phyloP scores from a whole-genome alignment of 2,888 invertebrate species.

The Limnephilus marmoratus region DNA sequence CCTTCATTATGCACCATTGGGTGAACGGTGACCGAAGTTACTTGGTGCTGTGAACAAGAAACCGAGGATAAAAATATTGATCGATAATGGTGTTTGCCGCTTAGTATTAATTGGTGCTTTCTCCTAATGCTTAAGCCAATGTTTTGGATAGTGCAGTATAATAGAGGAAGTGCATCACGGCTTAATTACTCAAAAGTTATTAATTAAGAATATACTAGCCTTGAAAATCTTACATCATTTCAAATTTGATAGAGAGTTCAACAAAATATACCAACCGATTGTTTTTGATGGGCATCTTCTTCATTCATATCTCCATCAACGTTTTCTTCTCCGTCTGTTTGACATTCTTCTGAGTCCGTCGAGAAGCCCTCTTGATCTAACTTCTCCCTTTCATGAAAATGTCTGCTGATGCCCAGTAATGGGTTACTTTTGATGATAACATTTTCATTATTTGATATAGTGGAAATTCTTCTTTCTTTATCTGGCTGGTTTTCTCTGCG shows the following conservation, averaged over 20 bases:
- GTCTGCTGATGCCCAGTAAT: conserved; percentile 79
- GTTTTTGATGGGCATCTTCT: conserved; percentile 67
- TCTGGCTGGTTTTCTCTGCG: conserved; percentile 66
- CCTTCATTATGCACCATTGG: conserved; percentile 71
- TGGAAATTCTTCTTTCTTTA: conserved; percentile 68
- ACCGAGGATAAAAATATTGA: neutral
- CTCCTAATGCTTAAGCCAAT: neutral
- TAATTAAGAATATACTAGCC: neutral
- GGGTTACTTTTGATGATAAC: conserved; percentile 90
- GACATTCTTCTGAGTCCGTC: conserved; percentile 79
- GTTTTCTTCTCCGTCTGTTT: conserved; percentile 82
- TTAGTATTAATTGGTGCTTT: neutral
- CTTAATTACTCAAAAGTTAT: neutral
- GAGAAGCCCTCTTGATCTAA: conserved; percentile 72
- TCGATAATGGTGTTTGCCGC: neutral
- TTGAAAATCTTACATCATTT: neutral
- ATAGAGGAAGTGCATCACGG: neutral
- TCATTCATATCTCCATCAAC: conserved; percentile 70
- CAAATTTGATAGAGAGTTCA: neutral
- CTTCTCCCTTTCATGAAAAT: conserved; percentile 79
- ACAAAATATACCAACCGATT: conserved; percentile 49
- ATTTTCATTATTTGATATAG: conserved; percentile 75
- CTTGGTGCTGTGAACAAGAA: conserved; percentile 72
- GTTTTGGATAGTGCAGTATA: neutral
- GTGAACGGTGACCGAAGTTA: conserved; percentile 86